phyloP scores from a whole-genome alignment of 1,140 invertebrate species.

The Danaus plexippus region DNA sequence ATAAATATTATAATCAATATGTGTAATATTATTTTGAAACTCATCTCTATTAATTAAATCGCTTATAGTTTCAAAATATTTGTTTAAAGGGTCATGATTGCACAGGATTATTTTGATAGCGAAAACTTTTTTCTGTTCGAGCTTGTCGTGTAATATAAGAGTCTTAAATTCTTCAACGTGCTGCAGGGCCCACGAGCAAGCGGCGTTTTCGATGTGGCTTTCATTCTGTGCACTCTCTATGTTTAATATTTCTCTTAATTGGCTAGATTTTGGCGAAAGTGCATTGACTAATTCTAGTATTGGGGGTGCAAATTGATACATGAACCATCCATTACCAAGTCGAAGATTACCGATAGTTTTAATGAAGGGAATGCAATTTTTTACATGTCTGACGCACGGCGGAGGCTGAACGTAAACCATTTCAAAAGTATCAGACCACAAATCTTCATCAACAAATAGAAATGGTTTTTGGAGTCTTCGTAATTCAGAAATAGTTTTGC shows the following conservation, averaged over 20 bases:
- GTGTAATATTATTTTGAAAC: too few relatives aligned
- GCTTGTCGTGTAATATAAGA: background rate
- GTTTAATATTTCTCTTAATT: conserved; percentile 8
- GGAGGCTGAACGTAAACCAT: conserved; percentile 4
- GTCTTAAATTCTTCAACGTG: conserved; percentile 4
- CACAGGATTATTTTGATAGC: conserved; percentile 9
- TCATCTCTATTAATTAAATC: too few relatives aligned
- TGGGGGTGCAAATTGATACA: conserved; percentile 7
- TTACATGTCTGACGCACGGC: background rate
- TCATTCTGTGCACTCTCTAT: conserved; percentile 5
- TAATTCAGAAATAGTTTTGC: conserved; percentile 5
- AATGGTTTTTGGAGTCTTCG: conserved; percentile 3
- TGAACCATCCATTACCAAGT: conserved; percentile 11
- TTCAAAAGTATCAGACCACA: conserved; percentile 4
- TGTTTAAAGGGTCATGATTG: background rate
- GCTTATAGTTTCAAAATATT: too few relatives aligned
- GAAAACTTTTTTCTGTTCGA: background rate
- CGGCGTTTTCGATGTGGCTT: conserved; percentile 10
- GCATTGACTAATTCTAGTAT: conserved; percentile 10
- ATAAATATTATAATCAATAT: too few relatives aligned
- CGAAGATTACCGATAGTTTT: conserved; percentile 2
- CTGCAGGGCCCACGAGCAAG: conserved; percentile 13
- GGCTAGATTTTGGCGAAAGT: background rate
- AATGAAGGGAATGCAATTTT: background rate
- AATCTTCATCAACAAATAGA: conserved; percentile 15